phyloP scores from a whole-genome alignment of 2,888 invertebrate genomes.

The Prenolepis imparis region DNA sequence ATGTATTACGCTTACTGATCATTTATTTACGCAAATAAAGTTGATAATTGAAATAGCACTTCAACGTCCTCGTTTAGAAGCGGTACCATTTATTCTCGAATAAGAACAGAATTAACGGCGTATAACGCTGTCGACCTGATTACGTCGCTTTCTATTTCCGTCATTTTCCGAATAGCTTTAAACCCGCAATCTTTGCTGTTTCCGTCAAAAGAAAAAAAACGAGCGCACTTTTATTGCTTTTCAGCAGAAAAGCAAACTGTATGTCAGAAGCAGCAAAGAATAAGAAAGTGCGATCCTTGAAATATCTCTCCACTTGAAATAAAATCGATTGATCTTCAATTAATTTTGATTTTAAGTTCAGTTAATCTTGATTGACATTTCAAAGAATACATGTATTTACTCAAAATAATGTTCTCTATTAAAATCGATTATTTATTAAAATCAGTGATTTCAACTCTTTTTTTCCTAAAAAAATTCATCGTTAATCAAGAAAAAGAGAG shows the following conservation, averaged over 20 bases:
- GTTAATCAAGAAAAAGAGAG: neutral
- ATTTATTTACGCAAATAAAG: conserved; percentile 11
- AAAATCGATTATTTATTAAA: neutral
- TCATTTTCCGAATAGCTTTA: conserved; percentile 37
- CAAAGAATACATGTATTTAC: neutral
- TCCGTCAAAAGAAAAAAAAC: neutral
- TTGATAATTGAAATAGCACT: neutral
- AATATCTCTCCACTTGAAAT: neutral
- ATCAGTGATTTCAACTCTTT: neutral
- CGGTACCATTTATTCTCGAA: neutral
- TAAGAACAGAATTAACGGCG: conserved; percentile 26
- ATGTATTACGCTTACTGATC: neutral
- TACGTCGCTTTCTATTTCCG: conserved; percentile 24
- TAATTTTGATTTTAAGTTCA: neutral
- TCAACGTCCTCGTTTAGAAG: neutral
- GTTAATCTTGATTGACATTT: neutral
- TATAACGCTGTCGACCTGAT: conserved; percentile 8
- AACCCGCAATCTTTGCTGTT: conserved; percentile 22
- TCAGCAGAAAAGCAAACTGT: neutral
- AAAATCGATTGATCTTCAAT: conserved; percentile 8
- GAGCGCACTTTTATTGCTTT: neutral
- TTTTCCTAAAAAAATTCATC: neutral
- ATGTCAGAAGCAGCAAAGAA: neutral
- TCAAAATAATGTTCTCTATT: neutral
- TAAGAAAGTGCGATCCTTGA: neutral